Percentiles rank a stretch among this genome's conserved stretches.
Evolutionary conservation across 2,113 vertebrate genomes (phyloP).

Genomic region (Aix galericulata): DNA sequence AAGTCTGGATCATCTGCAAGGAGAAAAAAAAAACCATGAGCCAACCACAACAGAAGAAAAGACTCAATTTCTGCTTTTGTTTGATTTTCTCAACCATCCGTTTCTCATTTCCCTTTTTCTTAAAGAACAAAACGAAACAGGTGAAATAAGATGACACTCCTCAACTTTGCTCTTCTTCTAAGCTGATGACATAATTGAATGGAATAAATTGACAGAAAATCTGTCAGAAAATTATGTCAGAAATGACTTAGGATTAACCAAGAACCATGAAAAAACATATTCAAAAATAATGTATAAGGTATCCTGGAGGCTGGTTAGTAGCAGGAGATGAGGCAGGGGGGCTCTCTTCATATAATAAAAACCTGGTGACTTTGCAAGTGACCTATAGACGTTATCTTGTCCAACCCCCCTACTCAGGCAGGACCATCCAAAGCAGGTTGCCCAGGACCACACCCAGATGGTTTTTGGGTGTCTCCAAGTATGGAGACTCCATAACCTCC

Average conservation of each 20-base stretch:
- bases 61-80: not conserved
- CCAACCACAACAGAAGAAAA: not conserved
- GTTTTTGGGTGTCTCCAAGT: not conserved
- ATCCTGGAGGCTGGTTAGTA: rapidly evolving
- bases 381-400: not conserved
- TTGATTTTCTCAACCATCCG: not conserved
- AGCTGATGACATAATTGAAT: not conserved
- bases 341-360: not conserved
- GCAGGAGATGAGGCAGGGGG: not conserved
- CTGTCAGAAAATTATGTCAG: not conserved
- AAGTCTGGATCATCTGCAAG: constrained; percentile 97
- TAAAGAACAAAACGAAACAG: not conserved
- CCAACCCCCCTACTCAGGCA: rapidly evolving
- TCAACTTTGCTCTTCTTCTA: not conserved
- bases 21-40: not conserved
- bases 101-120: not conserved
- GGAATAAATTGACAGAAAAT: not conserved
- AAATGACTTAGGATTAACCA: not conserved
- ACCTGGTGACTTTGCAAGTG: not conserved
- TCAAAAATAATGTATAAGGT: not conserved
- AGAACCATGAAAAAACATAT: not conserved
- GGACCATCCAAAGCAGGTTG: not conserved
- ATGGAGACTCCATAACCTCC: not conserved
- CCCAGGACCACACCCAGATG: not conserved
- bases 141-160: not conserved